Conservation (phyloP, 2,888 invertebrate species). For the Cheilosia scutellata region DNA sequence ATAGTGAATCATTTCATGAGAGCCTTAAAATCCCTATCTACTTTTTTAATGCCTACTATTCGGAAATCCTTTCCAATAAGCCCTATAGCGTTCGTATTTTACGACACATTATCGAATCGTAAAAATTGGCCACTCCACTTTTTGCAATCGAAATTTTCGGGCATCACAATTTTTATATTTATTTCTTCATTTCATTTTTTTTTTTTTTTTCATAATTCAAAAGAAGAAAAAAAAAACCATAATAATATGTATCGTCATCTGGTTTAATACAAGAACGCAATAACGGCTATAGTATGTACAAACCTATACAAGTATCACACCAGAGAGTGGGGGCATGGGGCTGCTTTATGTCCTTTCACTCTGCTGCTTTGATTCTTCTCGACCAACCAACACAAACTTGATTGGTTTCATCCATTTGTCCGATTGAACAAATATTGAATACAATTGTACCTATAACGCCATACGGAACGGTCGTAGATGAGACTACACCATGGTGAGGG, state of each 20-base stretch:
- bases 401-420: slow-evolving; percentile 70
- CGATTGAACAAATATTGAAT: slow-evolving; percentile 69
- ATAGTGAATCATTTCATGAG: neutral
- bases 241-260: slow-evolving; percentile 59
- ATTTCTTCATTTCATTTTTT: slow-evolving; percentile 60
- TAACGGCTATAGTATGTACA: neutral
- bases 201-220: slow-evolving; percentile 50
- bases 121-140: slow-evolving; percentile 36
- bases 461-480: neutral
- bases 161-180: slow-evolving; percentile 57
- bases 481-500: neutral
- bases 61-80: neutral
- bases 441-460: slow-evolving; percentile 31
- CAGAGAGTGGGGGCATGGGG: neutral
- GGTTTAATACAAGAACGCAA: slow-evolving; percentile 51
- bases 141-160: slow-evolving; percentile 44
- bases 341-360: slow-evolving; percentile 36
- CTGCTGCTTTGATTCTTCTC: slow-evolving; percentile 43
- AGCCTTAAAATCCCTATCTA: neutral
- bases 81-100: slow-evolving; percentile 6
- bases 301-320: neutral
- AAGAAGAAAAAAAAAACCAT: slow-evolving; percentile 20
- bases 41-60: neutral
- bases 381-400: slow-evolving; percentile 53
- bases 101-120: slow-evolving; percentile 60